Evolutionary conservation across 2,113 vertebrate species (phyloP).

Genomic region (Eubucco bourcierii): DNA sequence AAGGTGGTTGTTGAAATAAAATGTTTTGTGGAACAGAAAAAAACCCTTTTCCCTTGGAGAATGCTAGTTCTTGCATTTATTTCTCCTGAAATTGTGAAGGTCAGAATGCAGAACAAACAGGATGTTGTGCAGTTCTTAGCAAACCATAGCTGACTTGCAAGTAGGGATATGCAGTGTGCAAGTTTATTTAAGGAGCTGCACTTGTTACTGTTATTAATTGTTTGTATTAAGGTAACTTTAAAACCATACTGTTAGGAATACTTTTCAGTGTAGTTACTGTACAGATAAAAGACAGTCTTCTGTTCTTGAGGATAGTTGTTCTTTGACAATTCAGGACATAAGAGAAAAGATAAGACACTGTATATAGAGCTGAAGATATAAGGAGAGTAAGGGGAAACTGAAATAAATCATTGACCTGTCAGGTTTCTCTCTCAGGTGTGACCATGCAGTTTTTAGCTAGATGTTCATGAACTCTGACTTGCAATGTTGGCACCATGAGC

Average conservation of each 20-base stretch:
- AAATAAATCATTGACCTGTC: background rate
- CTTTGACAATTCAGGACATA: background rate
- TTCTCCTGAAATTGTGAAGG: background rate
- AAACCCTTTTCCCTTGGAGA: background rate
- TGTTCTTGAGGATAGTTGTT: background rate
- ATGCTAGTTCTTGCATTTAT: background rate
- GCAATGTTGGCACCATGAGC: background rate
- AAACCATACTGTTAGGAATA: background rate
- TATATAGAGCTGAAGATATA: background rate
- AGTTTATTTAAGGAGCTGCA: background rate
- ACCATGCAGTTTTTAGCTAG: background rate
- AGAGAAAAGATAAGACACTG: background rate
- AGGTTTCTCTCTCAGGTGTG: background rate
- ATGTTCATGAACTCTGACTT: background rate
- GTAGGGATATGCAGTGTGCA: background rate
- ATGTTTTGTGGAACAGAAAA: background rate
- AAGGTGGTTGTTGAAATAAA: background rate
- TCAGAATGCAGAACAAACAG: background rate
- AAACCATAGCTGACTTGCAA: background rate
- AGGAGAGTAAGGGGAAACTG: background rate
- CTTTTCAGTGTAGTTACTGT: background rate
- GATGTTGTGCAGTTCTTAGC: background rate
- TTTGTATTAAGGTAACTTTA: background rate
- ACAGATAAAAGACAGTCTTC: background rate
- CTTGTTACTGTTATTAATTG: background rate